Base-by-base conservation (phyloP, 2,888 invertebrate genomes). In the Stegana nigrithorax region DNA sequence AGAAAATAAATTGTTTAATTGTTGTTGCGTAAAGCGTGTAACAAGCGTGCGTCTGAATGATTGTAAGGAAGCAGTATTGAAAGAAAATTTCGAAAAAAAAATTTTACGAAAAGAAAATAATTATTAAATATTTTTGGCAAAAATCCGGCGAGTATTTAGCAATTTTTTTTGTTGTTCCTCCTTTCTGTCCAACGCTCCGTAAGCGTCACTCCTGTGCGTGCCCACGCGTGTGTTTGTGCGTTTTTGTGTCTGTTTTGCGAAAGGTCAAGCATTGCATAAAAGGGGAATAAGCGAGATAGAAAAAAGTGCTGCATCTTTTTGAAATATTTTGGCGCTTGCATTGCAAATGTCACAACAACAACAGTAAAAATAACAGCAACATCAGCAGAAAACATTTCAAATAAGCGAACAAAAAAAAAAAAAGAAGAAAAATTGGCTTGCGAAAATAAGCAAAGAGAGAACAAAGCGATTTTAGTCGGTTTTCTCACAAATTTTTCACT, bases 91-190 rank as follows among this genome's bases (percentile, higher is more conserved):
- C 69, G 64, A 71, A 56, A 60, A 67, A 68, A 67, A 64, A 55
- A 12, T 55, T 32, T 21, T 65, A 68, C 65, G 70, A 78, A 75
- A 75, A 77, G 77, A 78, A 77, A 75, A 68, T 67, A 67, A 66
- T 78, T 78, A 78, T 73, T 73, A 73, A 78, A 78, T 75, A 45
- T 59, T 62, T 10, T 23, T n/a, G 36, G 53, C 62, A 58, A 32
- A 63, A 27, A 17, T 27, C 27, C 44, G 45, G 58, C 29, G 12
- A 21, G n/a, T 39, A 4, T 8, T n/a, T 21, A 12, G 23, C 10
- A 25, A n/a, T n/a, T n/a, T n/a, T n/a, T n/a, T n/a, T n/a, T n/a
- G n/a, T 12, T 26, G n/a, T 14, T 51, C 12, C 55, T 29, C 29
- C 8, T 4, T 25, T 55, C 58, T 44, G 12, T 19, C 27, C 12